Evolutionary conservation across 92 coral and sea anemone genomes (phyloP).

Genomic region (Anthopleura xanthogrammica): DNA sequence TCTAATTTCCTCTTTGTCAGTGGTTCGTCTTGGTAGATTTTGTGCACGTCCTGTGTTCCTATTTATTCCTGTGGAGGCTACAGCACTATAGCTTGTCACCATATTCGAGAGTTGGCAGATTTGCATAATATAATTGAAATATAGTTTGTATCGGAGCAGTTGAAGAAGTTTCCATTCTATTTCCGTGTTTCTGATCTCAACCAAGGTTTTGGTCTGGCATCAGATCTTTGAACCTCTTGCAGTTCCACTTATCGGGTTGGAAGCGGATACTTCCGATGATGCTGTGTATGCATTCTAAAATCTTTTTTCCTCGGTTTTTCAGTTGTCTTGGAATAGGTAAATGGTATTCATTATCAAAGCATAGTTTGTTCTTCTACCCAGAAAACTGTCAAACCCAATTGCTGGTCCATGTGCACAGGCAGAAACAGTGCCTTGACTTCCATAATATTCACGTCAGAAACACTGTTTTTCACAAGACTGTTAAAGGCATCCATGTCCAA

Average conservation of each 20-base stretch:
- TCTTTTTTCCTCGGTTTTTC: background rate
- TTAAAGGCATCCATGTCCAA: conserved; percentile 13
- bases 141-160: too few relatives aligned
- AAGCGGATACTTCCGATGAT: background rate
- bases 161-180: background rate
- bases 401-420: conserved; percentile 44
- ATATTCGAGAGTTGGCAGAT: too few relatives aligned
- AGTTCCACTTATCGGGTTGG: conserved; percentile 16
- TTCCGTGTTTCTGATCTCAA: conserved; percentile 18
- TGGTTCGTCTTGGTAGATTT: too few relatives aligned
- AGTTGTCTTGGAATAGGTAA: conserved; percentile 5
- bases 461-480: background rate
- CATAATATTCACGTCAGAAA: background rate
- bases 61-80: too few relatives aligned
- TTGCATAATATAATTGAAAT: too few relatives aligned
- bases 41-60: too few relatives aligned
- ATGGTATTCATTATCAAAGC: conserved; percentile 50
- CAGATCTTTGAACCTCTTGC: conserved; percentile 30
- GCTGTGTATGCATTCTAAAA: conserved; percentile 8
- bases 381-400: conserved; percentile 52
- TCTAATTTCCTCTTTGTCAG: too few relatives aligned
- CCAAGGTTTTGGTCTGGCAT: conserved; percentile 39
- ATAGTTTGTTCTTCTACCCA: conserved; percentile 19
- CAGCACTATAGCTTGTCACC: too few relatives aligned
- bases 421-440: conserved; percentile 31